Conservation (phyloP, 2,113 vertebrate species). For the Tragelaphus buxtoni region DNA sequence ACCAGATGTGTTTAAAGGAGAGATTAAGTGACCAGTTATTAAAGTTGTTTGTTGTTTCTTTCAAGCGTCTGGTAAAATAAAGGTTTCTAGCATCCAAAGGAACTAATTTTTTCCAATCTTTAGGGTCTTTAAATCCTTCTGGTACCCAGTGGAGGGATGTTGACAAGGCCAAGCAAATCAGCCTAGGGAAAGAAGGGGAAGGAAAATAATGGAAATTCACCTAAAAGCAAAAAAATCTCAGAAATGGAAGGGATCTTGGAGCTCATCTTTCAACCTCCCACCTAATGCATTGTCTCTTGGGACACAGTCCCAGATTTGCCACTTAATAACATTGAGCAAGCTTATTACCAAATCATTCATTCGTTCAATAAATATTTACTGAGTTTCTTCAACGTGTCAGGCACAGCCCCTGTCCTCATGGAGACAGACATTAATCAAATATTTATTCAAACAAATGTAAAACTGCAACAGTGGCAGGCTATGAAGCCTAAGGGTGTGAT, state of each 20-base stretch:
- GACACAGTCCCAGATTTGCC: neutral
- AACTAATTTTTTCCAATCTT: neutral
- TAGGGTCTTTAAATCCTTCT: conserved; percentile 10
- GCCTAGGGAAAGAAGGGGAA: neutral
- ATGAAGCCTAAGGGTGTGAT: neutral
- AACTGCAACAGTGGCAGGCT: neutral
- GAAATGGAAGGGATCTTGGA: neutral
- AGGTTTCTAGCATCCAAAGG: neutral
- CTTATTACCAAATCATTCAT: conserved; percentile 49
- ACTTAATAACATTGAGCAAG: conserved; percentile 2
- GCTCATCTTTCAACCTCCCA: neutral
- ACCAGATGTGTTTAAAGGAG: conserved; percentile 28
- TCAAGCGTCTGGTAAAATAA: conserved; percentile 34
- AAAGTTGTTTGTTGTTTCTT: conserved; percentile 1
- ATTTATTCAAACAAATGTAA: conserved; percentile 41
- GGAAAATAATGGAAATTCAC: neutral
- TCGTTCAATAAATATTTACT: conserved; percentile 56
- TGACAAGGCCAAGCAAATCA: neutral
- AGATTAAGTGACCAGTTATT: neutral
- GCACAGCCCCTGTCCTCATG: neutral
- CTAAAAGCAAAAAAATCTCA: neutral
- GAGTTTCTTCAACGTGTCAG: conserved; percentile 1
- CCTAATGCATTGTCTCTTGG: neutral
- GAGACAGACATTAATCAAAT: conserved; percentile 35
- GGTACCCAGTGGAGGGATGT: neutral